These are phyloP conservation scores for Leptopilina boulardi DNA, from an alignment of 1,140 invertebrate genomes.

Conservation along the genomic window DNA sequence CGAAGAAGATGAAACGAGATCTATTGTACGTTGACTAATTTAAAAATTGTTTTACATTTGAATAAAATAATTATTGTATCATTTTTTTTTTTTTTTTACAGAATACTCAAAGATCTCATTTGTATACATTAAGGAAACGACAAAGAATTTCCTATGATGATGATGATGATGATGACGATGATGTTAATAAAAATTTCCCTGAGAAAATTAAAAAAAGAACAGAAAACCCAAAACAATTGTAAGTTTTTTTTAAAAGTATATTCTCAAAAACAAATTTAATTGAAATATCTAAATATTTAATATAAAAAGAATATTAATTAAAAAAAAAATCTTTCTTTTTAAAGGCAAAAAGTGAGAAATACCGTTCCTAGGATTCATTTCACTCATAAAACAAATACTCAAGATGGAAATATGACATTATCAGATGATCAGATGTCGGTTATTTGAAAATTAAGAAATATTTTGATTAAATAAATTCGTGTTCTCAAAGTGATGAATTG, in stretches of 20 bases:
- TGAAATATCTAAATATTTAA: too few relatives aligned
- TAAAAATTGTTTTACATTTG: neutral
- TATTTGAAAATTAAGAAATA: neutral
- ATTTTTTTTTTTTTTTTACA: neutral
- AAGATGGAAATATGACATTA: slow-evolving; percentile 32
- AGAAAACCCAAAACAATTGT: neutral
- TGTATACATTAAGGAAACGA: neutral
- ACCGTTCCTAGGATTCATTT: slow-evolving; percentile 14
- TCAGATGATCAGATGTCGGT: slow-evolving; percentile 57
- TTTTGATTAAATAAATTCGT: too few relatives aligned
- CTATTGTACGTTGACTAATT: neutral
- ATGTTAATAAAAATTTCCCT: neutral
- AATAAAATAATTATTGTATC: too few relatives aligned
- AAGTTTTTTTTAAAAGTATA: neutral
- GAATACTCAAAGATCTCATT: neutral
- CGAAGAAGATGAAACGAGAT: neutral
- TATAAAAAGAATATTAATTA: neutral
- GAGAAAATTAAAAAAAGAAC: neutral
- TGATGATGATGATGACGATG: neutral
- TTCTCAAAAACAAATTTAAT: neutral
- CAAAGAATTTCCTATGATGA: neutral
- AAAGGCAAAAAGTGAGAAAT: neutral
- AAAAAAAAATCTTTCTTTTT: neutral
- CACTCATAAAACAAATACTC: slow-evolving; percentile 42
- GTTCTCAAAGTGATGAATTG: too few relatives aligned